Conservation (phyloP, 2,113 vertebrate genomes). For the Rhinoptilus africanus region DNA sequence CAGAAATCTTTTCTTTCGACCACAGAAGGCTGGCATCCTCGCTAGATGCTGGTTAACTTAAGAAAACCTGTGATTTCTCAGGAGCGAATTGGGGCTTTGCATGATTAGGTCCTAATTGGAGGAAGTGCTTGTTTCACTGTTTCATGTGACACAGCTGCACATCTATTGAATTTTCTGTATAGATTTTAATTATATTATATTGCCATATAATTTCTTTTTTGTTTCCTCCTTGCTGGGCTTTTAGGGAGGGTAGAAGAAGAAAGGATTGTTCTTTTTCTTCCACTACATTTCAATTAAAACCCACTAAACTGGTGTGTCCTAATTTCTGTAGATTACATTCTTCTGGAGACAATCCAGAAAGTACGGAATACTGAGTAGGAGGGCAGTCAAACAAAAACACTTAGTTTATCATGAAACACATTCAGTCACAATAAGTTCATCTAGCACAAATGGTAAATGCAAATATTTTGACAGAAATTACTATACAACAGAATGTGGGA, state of each 20-base stretch:
- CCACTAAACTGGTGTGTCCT: not conserved
- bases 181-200: not conserved
- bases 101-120: conserved; percentile 10
- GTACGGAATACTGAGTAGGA: not conserved
- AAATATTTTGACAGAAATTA: not conserved
- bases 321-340: not conserved
- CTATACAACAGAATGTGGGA: not conserved
- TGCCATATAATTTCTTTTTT: not conserved
- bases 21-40: not conserved
- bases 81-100: not conserved
- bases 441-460: not conserved
- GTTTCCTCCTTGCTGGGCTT: not conserved
- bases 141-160: not conserved
- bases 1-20: not conserved
- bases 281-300: not conserved
- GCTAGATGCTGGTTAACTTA: not conserved
- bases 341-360: not conserved
- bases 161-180: conserved; percentile 7
- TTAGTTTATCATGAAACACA: not conserved
- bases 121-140: not conserved
- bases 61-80: not conserved
- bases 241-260: not conserved
- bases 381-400: not conserved
- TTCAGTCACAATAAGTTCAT: not conserved
- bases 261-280: not conserved